Base-by-base conservation (phyloP, 2,888 invertebrate genomes). In the Tetramorium bicarinatum region DNA sequence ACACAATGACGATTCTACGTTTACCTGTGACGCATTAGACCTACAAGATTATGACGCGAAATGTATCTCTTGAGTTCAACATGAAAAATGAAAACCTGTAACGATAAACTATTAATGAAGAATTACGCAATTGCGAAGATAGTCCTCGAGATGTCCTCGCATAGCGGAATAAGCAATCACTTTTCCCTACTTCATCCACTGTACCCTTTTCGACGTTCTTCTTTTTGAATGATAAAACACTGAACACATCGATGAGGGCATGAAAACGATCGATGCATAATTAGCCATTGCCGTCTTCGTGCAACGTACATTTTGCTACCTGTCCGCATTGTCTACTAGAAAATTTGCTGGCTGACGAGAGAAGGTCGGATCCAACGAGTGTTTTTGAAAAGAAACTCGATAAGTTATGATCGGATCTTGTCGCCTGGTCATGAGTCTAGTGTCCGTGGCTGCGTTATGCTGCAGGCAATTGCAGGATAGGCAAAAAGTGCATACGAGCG, bases 1-100 rank as follows among this genome's bases (percentile, higher is more conserved):
- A n/a, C 29, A 34, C 29, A 29, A 29, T 41, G n/a, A 59, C n/a
- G 34, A 47, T 72, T 61, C 15, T 61, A 75, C n/a, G 47, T 74
- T 61, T 29, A 29, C 6, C 11, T 9, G 9, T 44, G n/a, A 64
- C 13, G 7, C n/a, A 15, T 61, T 61, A 61, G 8, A 74, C 1
- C n/a, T 29, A 52, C 7, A 52, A 69, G 25, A 21, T 52, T 52
- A 52, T 34, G 3, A 54, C 6, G 18, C 18, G 6, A 52, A 52
- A 52, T 49, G 52, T 49, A n/a, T 49, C 13, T 52, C 47, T 34
- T 2, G n/a, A 21, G 7, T 62, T 34, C 21, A 44, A n/a, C 21
- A 9, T 21, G 9, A 9, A 47, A 29, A 74, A 41, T 29, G 18
- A 56, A 25, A 25, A 41, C n/a, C n/a, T 13, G 21, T 38, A 52